Evolutionary conservation across 1,140 invertebrate species (phyloP).

Genomic region (Paramacrobiotus metropolitanus): DNA sequence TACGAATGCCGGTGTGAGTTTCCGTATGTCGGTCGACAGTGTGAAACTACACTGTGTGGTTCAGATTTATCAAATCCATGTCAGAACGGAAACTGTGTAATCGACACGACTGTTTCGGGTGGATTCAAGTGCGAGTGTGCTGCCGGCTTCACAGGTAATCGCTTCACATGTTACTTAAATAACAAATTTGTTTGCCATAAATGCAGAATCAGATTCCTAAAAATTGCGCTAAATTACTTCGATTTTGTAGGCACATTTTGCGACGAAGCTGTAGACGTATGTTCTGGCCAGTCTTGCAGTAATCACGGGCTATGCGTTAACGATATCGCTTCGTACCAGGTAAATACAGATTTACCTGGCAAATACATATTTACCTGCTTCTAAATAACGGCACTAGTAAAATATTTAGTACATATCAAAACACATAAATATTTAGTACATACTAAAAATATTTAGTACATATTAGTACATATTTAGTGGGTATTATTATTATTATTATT

Average conservation of each 20-base stretch:
- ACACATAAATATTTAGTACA: too few relatives aligned
- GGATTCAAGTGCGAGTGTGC: conserved; percentile 23
- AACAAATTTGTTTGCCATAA: conserved; percentile 17
- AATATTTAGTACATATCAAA: too few relatives aligned
- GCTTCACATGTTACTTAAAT: background rate
- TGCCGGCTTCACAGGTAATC: conserved; percentile 4
- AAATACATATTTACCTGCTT: too few relatives aligned
- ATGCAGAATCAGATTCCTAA: too few relatives aligned
- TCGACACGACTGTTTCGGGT: background rate
- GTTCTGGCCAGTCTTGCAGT: conserved; percentile 17
- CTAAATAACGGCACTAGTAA: too few relatives aligned
- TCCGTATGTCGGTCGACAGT: conserved; percentile 18
- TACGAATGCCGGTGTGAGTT: conserved; percentile 18
- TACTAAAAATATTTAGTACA: too few relatives aligned
- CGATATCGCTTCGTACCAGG: too few relatives aligned
- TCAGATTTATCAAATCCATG: background rate
- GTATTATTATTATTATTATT: too few relatives aligned
- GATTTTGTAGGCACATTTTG: conserved; percentile 28
- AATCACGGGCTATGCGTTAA: conserved; percentile 17
- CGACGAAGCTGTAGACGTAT: conserved; percentile 21
- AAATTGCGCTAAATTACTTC: too few relatives aligned
- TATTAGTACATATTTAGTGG: too few relatives aligned
- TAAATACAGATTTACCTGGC: too few relatives aligned
- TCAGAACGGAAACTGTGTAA: conserved; percentile 9
- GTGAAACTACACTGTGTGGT: conserved; percentile 12